Conservation (phyloP, 2,797 vertebrate genomes). For the Tragopan temminckii region DNA sequence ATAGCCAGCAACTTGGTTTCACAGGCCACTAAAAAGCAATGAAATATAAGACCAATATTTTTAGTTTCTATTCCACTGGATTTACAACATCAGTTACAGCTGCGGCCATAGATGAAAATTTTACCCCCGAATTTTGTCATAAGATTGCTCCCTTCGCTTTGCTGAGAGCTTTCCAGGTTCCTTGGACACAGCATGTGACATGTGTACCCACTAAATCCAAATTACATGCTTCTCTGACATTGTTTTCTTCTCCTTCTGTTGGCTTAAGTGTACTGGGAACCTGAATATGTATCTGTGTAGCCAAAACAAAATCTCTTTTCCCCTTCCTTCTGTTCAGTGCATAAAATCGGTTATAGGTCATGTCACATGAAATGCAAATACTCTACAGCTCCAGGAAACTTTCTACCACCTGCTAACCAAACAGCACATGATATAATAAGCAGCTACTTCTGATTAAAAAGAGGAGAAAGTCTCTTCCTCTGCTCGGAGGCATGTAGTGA, state of each 20-base stretch:
- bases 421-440: background rate
- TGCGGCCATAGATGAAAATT: background rate
- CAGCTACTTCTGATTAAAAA: background rate
- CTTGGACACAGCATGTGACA: background rate
- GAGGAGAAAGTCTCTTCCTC: background rate
- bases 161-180: background rate
- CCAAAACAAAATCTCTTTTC: background rate
- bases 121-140: background rate
- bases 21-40: background rate
- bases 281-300: background rate
- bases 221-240: background rate
- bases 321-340: background rate
- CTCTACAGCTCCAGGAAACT: background rate
- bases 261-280: background rate
- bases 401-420: background rate
- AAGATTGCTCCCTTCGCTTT: background rate
- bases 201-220: background rate
- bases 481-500: background rate
- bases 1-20: background rate
- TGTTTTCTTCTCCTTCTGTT: background rate
- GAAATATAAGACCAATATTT: background rate
- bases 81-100: background rate
- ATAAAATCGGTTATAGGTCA: background rate
- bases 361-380: conserved; percentile 10
- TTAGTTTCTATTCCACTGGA: background rate